Base-by-base conservation (phyloP, 2,113 vertebrate genomes). In the Lophochroa leadbeateri region DNA sequence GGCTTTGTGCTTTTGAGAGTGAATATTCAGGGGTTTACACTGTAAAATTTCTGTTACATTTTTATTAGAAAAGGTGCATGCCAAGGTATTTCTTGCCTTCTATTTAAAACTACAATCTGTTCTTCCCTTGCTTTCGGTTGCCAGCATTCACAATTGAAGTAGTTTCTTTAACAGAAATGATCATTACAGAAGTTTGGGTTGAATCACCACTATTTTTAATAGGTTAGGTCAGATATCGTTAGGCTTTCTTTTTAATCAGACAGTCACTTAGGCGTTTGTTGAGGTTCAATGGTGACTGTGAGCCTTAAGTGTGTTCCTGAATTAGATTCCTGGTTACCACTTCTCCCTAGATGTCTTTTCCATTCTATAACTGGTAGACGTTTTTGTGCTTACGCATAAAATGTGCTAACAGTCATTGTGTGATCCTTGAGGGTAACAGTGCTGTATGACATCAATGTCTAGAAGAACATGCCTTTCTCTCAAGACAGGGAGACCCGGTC, bases 351-450 rank as follows among this genome's bases (percentile, higher is more conserved):
- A 24, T 25, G 17, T 21, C 28, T 33, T 29, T 74, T 88, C 52
- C 18, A 4, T 35, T 83, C 21, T 57, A 2, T 29, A 50, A 3
- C 19, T 29, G 25, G 17, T 37, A 16, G 11, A 29, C 9, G 0
- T 21, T 71, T 86, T 61, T 52, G 33, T 50, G 52, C 37, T n/a
- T 3, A 3, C 3, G 35, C n/a, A 20, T 43, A 23, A 71, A 55
- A 63, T 1, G 13, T 3, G 2, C n/a, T 5, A 21, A 1, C 6
- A 5, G 5, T 49, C 13, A 0, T 10, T 16, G 7, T 25, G 25
- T 69, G 28, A 35, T 35, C 33, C 25, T 60, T 8, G 5, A 64
- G 27, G 19, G 11, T 8, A 16, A 7, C 2, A 33, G 28, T 16
- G 10, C 33, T 29, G 8, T 57, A 6, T 31, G n/a, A 17, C 0